Evolutionary conservation across 2,888 invertebrate species (phyloP).

Genomic region (Syrphus vitripennis): DNA sequence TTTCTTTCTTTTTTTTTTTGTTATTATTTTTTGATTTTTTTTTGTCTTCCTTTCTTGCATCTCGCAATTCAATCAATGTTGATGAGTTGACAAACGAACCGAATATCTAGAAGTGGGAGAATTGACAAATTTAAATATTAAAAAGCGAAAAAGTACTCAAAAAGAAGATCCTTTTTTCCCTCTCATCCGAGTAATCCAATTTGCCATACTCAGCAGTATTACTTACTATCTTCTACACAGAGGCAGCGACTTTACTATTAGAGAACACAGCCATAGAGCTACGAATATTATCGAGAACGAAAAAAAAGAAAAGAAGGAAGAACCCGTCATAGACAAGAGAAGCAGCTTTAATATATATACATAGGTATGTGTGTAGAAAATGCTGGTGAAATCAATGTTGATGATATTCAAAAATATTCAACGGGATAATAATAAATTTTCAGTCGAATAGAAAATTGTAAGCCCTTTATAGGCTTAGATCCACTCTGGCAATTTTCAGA

Average conservation of each 20-base stretch:
- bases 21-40: not conserved
- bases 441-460: slow-evolving; percentile 77
- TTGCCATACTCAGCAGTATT: slow-evolving; percentile 50
- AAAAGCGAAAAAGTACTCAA: slow-evolving; percentile 62
- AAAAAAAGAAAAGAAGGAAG: not conserved
- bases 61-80: slow-evolving; percentile 67
- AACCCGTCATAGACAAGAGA: not conserved
- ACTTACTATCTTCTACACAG: slow-evolving; percentile 16
- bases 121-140: slow-evolving; percentile 69
- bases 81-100: slow-evolving; percentile 68
- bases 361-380: not conserved
- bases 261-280: not conserved
- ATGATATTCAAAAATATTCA: slow-evolving; percentile 71
- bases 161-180: slow-evolving; percentile 34
- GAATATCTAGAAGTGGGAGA: slow-evolving; percentile 20
- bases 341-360: not conserved
- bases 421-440: slow-evolving; percentile 70
- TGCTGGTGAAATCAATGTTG: slow-evolving; percentile 26
- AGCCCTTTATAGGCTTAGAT: slow-evolving; percentile 79
- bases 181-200: slow-evolving; percentile 67
- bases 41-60: not conserved
- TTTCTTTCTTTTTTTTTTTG: not conserved
- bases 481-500: slow-evolving; percentile 71
- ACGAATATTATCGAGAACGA: not conserved
- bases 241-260: not conserved